Conservation (phyloP, 2,113 vertebrate genomes). For the Austrofundulus limnaeus region DNA sequence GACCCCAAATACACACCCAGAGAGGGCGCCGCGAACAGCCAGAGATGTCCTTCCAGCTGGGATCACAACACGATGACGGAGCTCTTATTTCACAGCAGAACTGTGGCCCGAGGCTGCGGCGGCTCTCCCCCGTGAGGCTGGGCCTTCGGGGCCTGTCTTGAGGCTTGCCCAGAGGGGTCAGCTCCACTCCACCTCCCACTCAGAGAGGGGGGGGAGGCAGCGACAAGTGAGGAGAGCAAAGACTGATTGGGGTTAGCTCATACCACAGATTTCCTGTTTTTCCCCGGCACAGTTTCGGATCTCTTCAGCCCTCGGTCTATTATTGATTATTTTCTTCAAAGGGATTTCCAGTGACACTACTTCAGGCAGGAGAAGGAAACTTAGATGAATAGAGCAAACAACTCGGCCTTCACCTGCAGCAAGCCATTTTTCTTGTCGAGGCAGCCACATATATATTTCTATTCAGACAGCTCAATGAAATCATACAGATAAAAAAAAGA, state of each 20-base stretch:
- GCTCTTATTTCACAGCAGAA: conserved; percentile 77
- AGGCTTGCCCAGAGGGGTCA: conserved; percentile 66
- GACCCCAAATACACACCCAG: conserved; percentile 69
- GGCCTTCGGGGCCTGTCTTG: conserved; percentile 62
- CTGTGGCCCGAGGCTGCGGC: conserved; percentile 59
- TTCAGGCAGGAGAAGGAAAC: conserved; percentile 31
- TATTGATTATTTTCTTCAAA: conserved; percentile 43
- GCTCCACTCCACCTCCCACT: conserved; percentile 43
- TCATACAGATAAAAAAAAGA: conserved; percentile 35
- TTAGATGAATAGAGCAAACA: conserved; percentile 51
- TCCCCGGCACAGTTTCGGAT: conserved; percentile 52
- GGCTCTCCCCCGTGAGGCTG: conserved; percentile 58
- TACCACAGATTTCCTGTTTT: conserved; percentile 50
- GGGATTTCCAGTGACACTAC: conserved; percentile 49
- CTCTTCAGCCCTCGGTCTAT: conserved; percentile 41
- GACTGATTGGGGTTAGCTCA: conserved; percentile 55
- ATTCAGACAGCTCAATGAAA: conserved; percentile 43
- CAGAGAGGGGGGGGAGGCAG: conserved; percentile 56
- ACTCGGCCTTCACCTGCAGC: conserved; percentile 58
- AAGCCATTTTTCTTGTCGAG: conserved; percentile 55
- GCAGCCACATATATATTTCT: conserved; percentile 36
- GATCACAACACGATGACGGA: conserved; percentile 71
- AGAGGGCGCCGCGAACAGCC: conserved; percentile 64
- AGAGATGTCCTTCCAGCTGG: conserved; percentile 77
- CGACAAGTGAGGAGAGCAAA: conserved; percentile 52